Percentiles rank a stretch among this genome's conserved stretches.
These are phyloP conservation scores for Hirtodrosophila duncani DNA, from an alignment of 2,888 invertebrate genomes.

Conservation along the genomic window DNA sequence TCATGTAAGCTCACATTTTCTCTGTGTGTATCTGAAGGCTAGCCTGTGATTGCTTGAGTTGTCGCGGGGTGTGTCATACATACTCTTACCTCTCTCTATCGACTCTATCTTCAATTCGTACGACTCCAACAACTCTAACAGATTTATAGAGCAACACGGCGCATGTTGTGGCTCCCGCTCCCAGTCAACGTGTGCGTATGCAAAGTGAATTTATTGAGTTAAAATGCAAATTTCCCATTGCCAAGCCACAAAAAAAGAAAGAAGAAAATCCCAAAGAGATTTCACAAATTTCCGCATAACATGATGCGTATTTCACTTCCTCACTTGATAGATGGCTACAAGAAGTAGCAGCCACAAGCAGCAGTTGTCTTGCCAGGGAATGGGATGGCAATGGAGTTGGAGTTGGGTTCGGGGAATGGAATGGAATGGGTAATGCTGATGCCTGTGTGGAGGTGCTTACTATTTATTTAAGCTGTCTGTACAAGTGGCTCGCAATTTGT, in stretches of 20 bases:
- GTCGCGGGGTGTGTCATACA: conserved; percentile 31
- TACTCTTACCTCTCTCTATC: too few relatives aligned
- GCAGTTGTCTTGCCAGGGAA: not conserved
- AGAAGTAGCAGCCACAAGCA: conserved; percentile 13
- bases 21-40: too few relatives aligned
- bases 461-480: conserved; percentile 69
- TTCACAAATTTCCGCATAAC: conserved; percentile 68
- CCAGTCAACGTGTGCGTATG: conserved; percentile 61
- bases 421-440: conserved; percentile 10
- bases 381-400: not conserved
- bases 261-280: conserved; percentile 37
- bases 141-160: conserved; percentile 68
- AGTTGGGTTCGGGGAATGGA: not conserved
- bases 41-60: conserved; percentile 34
- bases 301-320: conserved; percentile 44
- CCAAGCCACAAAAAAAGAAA: conserved; percentile 7
- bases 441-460: conserved; percentile 36
- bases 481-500: conserved; percentile 71
- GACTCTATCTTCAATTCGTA: too few relatives aligned
- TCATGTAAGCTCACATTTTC: too few relatives aligned
- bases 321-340: conserved; percentile 62
- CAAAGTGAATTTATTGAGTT: conserved; percentile 78
- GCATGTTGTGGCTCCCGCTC: conserved; percentile 49
- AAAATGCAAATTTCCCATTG: conserved; percentile 75
- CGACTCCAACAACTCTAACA: conserved; percentile 45